Evolutionary conservation across 2,113 vertebrate genomes (phyloP).

Genomic region (Poecile atricapillus): DNA sequence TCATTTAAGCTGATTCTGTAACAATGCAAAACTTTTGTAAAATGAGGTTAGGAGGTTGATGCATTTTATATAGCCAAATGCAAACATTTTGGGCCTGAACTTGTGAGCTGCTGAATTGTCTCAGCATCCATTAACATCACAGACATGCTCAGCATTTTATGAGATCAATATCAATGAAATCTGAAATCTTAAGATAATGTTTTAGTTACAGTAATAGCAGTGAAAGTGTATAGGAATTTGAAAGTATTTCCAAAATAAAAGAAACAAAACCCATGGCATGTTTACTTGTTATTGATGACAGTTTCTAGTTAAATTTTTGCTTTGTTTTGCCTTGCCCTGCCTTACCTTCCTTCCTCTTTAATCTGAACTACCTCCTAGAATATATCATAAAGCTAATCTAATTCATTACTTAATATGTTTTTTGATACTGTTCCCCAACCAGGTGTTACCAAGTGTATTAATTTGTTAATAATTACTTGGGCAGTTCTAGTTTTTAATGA

Average conservation of each 20-base stretch:
- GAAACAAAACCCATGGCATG: neutral
- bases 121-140: neutral
- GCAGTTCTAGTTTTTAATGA: neutral
- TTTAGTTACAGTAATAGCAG: conserved; percentile 6
- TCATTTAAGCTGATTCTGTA: conserved; percentile 49
- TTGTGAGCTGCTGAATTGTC: conserved; percentile 33
- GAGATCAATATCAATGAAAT: neutral
- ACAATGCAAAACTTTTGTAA: conserved; percentile 32
- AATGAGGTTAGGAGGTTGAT: conserved; percentile 52
- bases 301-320: neutral
- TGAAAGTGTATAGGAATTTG: neutral
- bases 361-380: neutral
- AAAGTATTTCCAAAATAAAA: neutral
- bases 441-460: neutral
- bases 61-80: conserved; percentile 50
- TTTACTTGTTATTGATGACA: neutral
- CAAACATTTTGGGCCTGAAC: conserved; percentile 20
- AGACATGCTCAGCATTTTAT: conserved; percentile 37
- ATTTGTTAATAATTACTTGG: neutral
- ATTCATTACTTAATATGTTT: neutral
- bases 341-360: neutral
- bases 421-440: neutral
- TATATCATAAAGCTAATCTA: neutral
- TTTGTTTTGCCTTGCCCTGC: neutral
- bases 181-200: neutral